phyloP scores from a whole-genome alignment of 2,113 vertebrate species.

The Neogale vison region DNA sequence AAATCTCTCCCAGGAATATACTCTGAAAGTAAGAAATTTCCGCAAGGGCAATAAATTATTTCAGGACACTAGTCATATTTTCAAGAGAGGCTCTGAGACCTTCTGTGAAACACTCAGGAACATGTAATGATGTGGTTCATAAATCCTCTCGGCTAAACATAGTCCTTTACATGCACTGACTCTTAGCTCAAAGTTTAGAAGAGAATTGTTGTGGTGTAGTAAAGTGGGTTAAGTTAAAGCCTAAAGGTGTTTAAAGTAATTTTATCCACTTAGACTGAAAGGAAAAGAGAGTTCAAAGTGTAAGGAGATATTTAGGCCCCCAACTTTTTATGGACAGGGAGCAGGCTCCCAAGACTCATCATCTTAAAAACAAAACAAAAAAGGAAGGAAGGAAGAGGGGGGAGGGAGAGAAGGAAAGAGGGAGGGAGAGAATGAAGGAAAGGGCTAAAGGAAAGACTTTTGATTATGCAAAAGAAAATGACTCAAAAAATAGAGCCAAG shows the following conservation, averaged over 20 bases:
- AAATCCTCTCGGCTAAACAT: background rate
- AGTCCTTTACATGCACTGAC: background rate
- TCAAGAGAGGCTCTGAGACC: background rate
- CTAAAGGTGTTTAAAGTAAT: background rate
- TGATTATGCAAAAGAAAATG: background rate
- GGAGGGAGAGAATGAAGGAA: background rate
- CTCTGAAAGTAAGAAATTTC: background rate
- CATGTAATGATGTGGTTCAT: background rate
- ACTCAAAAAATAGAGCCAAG: background rate
- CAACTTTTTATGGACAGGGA: background rate
- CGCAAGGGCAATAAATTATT: background rate
- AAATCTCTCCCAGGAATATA: background rate
- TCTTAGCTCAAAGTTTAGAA: background rate
- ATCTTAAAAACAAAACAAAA: background rate
- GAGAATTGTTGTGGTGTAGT: background rate
- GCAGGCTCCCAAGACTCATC: background rate
- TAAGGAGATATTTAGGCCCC: background rate
- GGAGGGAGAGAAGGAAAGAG: rapidly evolving
- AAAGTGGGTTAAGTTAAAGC: background rate
- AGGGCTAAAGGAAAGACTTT: background rate
- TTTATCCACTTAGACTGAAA: background rate
- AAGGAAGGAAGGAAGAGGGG: background rate
- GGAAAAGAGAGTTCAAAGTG: background rate
- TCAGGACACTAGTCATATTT: background rate
- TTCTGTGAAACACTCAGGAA: background rate